Conservation (phyloP, 2,888 invertebrate species). For the Mesorhabditis sp. region DNA sequence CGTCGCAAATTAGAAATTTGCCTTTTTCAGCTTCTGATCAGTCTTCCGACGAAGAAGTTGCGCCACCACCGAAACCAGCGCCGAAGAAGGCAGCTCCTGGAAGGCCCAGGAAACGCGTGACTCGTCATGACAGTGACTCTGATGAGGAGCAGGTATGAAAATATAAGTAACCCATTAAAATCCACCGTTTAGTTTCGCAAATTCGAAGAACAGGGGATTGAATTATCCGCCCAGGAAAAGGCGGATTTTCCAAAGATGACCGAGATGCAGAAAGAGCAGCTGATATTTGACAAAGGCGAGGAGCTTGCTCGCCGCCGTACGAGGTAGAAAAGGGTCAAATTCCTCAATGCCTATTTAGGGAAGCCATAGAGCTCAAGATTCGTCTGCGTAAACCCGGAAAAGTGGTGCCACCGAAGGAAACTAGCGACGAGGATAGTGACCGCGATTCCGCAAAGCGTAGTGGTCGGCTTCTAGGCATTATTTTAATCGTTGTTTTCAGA, state of each 20-base stretch:
- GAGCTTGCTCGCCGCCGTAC: too few species aligned
- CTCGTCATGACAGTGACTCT: background rate
- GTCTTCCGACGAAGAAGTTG: too few species aligned
- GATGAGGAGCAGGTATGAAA: background rate
- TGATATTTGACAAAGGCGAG: constrained; percentile 75
- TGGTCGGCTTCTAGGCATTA: too few species aligned
- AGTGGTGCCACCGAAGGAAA: background rate
- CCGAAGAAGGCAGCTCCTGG: too few species aligned
- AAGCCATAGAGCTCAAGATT: background rate
- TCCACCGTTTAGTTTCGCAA: background rate
- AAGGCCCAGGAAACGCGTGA: background rate
- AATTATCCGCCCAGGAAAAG: constrained; percentile 70
- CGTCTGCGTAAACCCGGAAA: constrained; percentile 5
- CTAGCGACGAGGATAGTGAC: background rate
- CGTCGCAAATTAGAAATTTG: background rate
- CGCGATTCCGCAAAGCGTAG: too few species aligned
- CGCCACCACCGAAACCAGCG: too few species aligned
- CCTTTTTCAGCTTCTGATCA: too few species aligned
- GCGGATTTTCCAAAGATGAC: constrained; percentile 84
- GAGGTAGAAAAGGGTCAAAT: background rate
- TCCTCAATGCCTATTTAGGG: background rate
- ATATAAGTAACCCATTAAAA: background rate
- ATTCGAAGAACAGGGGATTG: background rate
- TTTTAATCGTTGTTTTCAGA: too few species aligned
- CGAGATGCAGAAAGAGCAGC: constrained; percentile 93